Conservation (phyloP, 2,888 invertebrate species). For the Rhynchonema sp. region DNA sequence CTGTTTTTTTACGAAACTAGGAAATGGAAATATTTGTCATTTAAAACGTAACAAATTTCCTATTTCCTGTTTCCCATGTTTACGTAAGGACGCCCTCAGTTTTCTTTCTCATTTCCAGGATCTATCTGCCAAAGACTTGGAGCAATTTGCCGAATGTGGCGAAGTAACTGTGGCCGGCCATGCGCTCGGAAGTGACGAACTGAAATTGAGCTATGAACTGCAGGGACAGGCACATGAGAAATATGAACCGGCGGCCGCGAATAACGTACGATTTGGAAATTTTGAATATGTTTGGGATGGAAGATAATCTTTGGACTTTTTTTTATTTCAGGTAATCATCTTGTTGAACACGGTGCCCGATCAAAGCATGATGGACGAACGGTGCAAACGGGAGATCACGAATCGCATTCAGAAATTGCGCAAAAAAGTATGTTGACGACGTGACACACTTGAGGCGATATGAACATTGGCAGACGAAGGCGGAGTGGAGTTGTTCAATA, state of each 20-base stretch:
- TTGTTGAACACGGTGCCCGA: slow-evolving; percentile 71
- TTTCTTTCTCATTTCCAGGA: not conserved
- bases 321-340: slow-evolving; percentile 44
- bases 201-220: not conserved
- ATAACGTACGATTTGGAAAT: not conserved
- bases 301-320: not conserved
- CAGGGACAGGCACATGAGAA: not conserved
- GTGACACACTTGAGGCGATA: too few species aligned
- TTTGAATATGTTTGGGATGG: not conserved
- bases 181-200: slow-evolving; percentile 34
- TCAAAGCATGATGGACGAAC: slow-evolving; percentile 75
- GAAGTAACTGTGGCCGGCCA: slow-evolving; percentile 54
- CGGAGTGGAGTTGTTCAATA: too few species aligned
- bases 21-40: too few species aligned
- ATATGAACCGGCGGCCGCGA: not conserved
- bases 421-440: slow-evolving; percentile 51
- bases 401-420: slow-evolving; percentile 86
- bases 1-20: too few species aligned
- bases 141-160: slow-evolving; percentile 49
- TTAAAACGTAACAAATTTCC: too few species aligned
- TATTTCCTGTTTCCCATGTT: not conserved
- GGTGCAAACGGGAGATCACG: slow-evolving; percentile 77
- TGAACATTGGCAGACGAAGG: too few species aligned
- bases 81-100: not conserved
- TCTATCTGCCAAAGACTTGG: slow-evolving; percentile 20